These are phyloP conservation scores for Murina feae DNA, from an alignment of 2,113 vertebrate species.

Conservation along the genomic window DNA sequence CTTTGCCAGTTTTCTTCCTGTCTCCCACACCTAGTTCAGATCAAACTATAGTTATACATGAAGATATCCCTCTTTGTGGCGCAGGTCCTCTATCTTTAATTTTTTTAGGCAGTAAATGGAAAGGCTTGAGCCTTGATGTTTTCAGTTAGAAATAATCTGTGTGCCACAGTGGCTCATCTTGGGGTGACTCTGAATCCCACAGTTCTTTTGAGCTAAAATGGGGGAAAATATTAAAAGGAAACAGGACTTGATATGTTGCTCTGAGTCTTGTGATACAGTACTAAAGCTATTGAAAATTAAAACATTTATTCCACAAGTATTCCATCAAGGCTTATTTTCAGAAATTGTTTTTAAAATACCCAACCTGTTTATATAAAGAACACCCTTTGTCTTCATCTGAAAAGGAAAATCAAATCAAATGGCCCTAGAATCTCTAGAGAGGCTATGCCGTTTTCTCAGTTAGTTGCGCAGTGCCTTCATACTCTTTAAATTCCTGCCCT, in stretches of 20 bases:
- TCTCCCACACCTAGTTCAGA: not conserved
- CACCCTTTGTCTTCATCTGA: not conserved
- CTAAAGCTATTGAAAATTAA: not conserved
- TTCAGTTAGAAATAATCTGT: not conserved
- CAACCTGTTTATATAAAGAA: not conserved
- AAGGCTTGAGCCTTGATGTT: not conserved
- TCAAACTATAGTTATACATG: not conserved
- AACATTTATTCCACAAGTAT: not conserved
- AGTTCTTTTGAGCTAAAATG: not conserved
- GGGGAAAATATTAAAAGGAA: not conserved
- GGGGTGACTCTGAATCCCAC: not conserved
- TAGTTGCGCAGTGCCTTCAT: not conserved
- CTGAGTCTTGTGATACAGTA: not conserved
- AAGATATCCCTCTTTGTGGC: not conserved
- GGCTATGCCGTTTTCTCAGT: not conserved
- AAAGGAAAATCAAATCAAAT: not conserved
- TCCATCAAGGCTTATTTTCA: not conserved
- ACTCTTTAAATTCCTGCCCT: not conserved
- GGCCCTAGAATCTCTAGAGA: not conserved
- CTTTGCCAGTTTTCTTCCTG: not conserved
- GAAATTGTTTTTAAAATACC: not conserved
- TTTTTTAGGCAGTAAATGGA: not conserved
- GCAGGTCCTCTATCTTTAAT: not conserved
- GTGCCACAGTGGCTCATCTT: not conserved
- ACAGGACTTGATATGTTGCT: not conserved